Conservation (phyloP, 2,888 invertebrate genomes). For the Macroteleia sp. region DNA sequence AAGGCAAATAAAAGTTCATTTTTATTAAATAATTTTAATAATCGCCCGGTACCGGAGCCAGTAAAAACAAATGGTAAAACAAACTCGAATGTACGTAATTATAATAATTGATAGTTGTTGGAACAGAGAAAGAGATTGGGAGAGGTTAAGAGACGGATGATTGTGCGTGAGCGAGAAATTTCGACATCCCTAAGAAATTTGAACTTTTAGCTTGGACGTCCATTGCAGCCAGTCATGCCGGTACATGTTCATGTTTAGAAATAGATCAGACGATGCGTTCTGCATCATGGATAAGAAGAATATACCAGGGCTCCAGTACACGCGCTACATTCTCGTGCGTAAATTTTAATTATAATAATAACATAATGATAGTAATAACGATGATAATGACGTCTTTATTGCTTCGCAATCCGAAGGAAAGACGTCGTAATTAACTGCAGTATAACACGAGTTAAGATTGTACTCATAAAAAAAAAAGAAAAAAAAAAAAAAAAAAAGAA, state of each 20-base stretch:
- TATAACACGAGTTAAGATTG: conserved; percentile 59
- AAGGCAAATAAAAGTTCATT: conserved; percentile 30
- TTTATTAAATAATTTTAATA: conserved; percentile 34
- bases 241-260: conserved; percentile 51
- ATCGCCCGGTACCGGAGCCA: too few relatives aligned
- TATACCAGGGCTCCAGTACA: conserved; percentile 40
- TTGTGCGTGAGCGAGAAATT: too few relatives aligned
- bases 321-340: conserved; percentile 62
- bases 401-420: conserved; percentile 64
- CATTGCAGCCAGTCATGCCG: conserved; percentile 32
- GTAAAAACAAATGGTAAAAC: conserved; percentile 20
- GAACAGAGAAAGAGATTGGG: neutral
- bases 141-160: neutral
- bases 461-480: conserved; percentile 59
- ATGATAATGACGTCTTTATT: conserved; percentile 68
- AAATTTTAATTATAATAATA: conserved; percentile 67
- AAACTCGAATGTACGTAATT: conserved; percentile 9
- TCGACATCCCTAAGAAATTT: too few relatives aligned
- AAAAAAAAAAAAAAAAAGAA: conserved; percentile 62
- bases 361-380: conserved; percentile 67
- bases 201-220: neutral
- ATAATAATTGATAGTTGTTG: conserved; percentile 30
- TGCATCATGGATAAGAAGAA: conserved; percentile 60
- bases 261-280: conserved; percentile 61
- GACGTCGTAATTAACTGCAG: conserved; percentile 67